Evolutionary conservation across 1,140 invertebrate species (phyloP), one percentile per base, ranked within the genome.

Genomic region (Brachionus rubens): DNA sequence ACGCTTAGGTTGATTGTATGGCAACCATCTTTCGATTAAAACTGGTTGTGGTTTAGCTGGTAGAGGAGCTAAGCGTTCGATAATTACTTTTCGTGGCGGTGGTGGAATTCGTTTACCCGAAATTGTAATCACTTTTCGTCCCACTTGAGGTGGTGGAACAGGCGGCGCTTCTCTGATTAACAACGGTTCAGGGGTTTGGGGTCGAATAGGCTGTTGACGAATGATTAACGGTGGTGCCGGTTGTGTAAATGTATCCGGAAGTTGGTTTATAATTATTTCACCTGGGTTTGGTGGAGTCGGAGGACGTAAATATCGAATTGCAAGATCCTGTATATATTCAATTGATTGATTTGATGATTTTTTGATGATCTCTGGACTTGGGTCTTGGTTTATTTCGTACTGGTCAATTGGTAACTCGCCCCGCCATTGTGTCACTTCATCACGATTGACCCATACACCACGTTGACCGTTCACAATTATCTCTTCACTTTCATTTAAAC

Each of bases 1-100:
- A 48, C 75, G 19, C 26, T 76, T 76, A 24, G 19, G 24, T 67
- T 76, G 12, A n/a, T 12, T 9, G 21, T 76, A 76, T 65, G 75
- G 75, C 21, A 65, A 26, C 72, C 72, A 76, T 43, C 72, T 46
- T 62, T 76, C 72, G 14, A 76, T 48, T 33, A 59, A 41, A 6
- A 76, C 46, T 62, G 50, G 28, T 40, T 54, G 54, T 65, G 75
- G 75, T 54, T 76, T 76, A 26, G 75, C 40, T 65, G 75, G 75
- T 24, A 76, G 56, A 24, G 54, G 36, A 52, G 75, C 50, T 26
- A 76, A 50, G 21, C 75, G 26, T 54, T 76, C 75, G 47, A 76
- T 67, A 26, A 76, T 40, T 36, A 76, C 54, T 76, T 50, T 46
- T 47, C 75, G n/a, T 65, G 75, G 75, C 48, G 75, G 56, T 41